A percentile compares a stretch with the other conserved stretches of the same genome.
Conservation (phyloP, 2,797 vertebrate species). For the Pangasius krempfi region DNA sequence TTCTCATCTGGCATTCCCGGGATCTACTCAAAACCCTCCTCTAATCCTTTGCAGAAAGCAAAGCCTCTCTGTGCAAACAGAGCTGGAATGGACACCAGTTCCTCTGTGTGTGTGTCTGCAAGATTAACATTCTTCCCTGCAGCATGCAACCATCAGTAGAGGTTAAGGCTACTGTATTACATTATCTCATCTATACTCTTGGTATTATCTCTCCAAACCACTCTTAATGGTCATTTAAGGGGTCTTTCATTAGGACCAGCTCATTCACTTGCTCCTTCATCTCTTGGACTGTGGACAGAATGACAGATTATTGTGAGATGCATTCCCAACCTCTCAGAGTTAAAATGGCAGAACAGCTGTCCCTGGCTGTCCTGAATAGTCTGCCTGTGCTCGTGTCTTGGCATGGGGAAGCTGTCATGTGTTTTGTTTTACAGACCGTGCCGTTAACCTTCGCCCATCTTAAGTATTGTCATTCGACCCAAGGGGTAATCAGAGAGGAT, state of each 20-base stretch:
- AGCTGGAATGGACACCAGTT: conserved; percentile 62
- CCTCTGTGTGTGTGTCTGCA: conserved; percentile 38
- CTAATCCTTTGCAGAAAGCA: conserved; percentile 60
- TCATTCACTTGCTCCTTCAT: not conserved
- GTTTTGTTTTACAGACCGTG: conserved; percentile 66
- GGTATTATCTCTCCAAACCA: conserved; percentile 23
- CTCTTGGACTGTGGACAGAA: not conserved
- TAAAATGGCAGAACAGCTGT: conserved; percentile 40
- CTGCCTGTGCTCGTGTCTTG: conserved; percentile 62
- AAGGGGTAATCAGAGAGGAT: conserved; percentile 62
- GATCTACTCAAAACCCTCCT: conserved; percentile 50
- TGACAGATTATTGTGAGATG: not conserved
- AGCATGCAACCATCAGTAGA: conserved; percentile 26
- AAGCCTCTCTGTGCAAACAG: conserved; percentile 69
- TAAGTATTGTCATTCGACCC: conserved; percentile 66
- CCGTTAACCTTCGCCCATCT: conserved; percentile 55
- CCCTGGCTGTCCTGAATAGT: conserved; percentile 36
- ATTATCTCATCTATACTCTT: conserved; percentile 27
- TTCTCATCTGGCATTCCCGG: conserved; percentile 54
- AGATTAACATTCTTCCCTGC: conserved; percentile 41
- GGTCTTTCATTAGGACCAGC: not conserved
- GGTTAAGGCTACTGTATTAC: conserved; percentile 6
- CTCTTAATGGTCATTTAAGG: not conserved
- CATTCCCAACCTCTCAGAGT: not conserved
- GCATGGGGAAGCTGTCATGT: conserved; percentile 65